Evolutionary conservation across 2,888 invertebrate species (phyloP), one percentile per base, ranked within the genome.

Genomic region (Lasius fuliginosus): DNA sequence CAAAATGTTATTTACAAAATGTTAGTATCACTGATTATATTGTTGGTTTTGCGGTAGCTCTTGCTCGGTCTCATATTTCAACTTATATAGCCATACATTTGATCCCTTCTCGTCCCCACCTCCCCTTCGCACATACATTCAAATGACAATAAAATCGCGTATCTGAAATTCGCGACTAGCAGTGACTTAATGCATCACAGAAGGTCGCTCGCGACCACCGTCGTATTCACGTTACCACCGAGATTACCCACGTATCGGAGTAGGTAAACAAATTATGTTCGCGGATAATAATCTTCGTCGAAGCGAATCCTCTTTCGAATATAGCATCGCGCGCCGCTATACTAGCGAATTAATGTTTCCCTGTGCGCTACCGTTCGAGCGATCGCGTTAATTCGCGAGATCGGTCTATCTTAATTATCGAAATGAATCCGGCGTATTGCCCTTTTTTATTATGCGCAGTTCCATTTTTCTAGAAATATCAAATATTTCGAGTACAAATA

Each of bases 211-310:
- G 42, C 42, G 42, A 36, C 5, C 36, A 36, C 36, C 36, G 36
- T 36, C 4, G 36, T 36, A 36, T 76, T 68, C 71, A n/a, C 68
- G 68, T 71, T 82, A 85, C 81, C 82, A 82, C 79, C 71, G 62
- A 82, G 87, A 87, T 86, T 87, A 74, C 76, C 23, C 69, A 49
- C 53, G 68, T 73, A 49, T 84, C 69, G 46, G 58, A 73, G 68
- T 84, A 86, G 84, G 83, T 86, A 88, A 88, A 88, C 84, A 88
- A 88, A 87, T 88, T 84, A 69, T n/a, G 76, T 86, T 82, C 42
- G 71, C 64, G 76, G 81, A 65, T 33, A 69, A 75, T 60, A 46
- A 27, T 71, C 79, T 46, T 30, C 60, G 71, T 64, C 68, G 5
- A 36, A 23, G 68, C 53, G 68, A 60, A 58, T 46, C 60, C 53